Conservation (phyloP, 1,140 invertebrate species). For the Hyles vespertilio region DNA sequence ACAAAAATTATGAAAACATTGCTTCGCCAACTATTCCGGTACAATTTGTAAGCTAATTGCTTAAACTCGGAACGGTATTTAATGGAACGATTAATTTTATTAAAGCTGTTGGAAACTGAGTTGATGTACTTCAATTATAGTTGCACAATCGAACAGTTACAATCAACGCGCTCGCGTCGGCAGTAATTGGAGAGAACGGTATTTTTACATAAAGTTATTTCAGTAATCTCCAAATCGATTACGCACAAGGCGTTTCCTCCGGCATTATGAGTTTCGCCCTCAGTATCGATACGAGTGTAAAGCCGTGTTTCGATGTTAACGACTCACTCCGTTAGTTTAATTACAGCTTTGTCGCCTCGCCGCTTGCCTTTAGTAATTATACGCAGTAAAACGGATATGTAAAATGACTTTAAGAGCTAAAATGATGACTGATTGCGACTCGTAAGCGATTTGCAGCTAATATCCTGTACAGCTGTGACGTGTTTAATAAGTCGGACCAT, state of each 20-base stretch:
- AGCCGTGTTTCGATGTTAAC: conserved; percentile 46
- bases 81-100: too few species aligned
- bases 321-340: conserved; percentile 62
- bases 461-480: conserved; percentile 51
- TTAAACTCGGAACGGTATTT: too few species aligned
- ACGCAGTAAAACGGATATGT: conserved; percentile 60
- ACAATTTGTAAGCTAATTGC: too few species aligned
- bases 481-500: conserved; percentile 45
- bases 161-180: too few species aligned
- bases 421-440: conserved; percentile 47
- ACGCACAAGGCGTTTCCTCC: conserved; percentile 22
- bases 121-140: too few species aligned
- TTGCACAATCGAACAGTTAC: too few species aligned
- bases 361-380: conserved; percentile 55
- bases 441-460: conserved; percentile 48
- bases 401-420: conserved; percentile 53
- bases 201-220: conserved; percentile 18
- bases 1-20: too few species aligned
- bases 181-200: conserved; percentile 15
- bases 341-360: conserved; percentile 53
- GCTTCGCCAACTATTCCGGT: too few species aligned
- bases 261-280: conserved; percentile 36
- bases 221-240: conserved; percentile 27
- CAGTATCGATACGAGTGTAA: conserved; percentile 39
- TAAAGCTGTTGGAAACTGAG: too few species aligned